Evolutionary conservation across 1,140 invertebrate genomes (phyloP).

Genomic region (Drosophila kikkawai): DNA sequence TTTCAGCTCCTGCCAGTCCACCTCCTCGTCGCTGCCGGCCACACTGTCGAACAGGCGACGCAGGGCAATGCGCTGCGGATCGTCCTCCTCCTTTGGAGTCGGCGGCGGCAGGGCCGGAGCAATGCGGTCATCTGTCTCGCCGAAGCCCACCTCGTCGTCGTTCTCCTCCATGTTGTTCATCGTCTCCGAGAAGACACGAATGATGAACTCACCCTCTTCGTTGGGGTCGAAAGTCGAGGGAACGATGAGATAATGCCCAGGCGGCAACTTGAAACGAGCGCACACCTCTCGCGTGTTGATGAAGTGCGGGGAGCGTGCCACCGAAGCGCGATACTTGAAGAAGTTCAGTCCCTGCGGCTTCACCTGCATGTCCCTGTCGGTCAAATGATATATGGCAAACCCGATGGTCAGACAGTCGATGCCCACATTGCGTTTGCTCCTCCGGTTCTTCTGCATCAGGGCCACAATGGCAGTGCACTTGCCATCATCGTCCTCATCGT

Average conservation of each 20-base stretch:
- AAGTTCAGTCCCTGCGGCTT: conserved; percentile 95
- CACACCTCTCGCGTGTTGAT: conserved; percentile 97
- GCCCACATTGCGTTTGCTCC: conserved; percentile 95
- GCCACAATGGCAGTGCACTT: conserved; percentile 97
- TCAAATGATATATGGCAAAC: conserved; percentile 97
- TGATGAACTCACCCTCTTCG: conserved; percentile 97
- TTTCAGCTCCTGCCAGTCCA: conserved; percentile 97
- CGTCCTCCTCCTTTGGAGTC: conserved; percentile 85
- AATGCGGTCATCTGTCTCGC: conserved; percentile 88
- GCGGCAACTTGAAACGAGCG: conserved; percentile 93
- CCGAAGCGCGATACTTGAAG: conserved; percentile 98
- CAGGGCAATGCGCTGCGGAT: conserved; percentile 87
- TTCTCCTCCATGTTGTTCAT: conserved; percentile 94
- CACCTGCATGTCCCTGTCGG: conserved; percentile 90
- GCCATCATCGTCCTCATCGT: conserved; percentile 96
- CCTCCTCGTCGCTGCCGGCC: conserved; percentile 95
- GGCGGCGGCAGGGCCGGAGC: conserved; percentile 75
- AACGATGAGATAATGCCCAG: conserved; percentile 97
- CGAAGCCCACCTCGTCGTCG: conserved; percentile 92
- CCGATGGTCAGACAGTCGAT: conserved; percentile 97
- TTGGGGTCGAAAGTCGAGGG: conserved; percentile 99
- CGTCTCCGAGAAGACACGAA: conserved; percentile 98
- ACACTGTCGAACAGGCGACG: conserved; percentile 93
- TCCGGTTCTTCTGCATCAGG: conserved; percentile 97
- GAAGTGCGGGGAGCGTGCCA: conserved; percentile 96